phyloP scores from a whole-genome alignment of 2,113 vertebrate species.

The Muntiacus reevesi region DNA sequence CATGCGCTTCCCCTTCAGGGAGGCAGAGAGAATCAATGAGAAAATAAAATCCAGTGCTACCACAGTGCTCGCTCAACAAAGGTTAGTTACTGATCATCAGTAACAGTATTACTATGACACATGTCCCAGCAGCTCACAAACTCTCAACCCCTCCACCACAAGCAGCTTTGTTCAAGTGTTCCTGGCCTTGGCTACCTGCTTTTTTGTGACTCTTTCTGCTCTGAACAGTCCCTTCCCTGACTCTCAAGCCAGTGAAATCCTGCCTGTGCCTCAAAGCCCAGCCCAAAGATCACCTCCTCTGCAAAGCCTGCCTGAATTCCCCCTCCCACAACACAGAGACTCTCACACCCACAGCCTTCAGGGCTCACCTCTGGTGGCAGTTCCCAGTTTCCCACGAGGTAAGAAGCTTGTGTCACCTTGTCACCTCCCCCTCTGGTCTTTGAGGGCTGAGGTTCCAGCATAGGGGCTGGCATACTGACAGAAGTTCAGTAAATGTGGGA shows the following conservation, averaged over 20 bases:
- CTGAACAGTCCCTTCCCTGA: not conserved
- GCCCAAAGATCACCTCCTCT: not conserved
- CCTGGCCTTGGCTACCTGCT: not conserved
- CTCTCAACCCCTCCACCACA: not conserved
- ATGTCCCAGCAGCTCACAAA: fast-evolving
- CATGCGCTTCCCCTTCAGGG: not conserved
- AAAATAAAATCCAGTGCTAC: not conserved
- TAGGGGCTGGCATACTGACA: not conserved
- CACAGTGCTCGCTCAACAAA: fast-evolving
- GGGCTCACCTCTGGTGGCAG: not conserved
- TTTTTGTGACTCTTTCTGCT: not conserved
- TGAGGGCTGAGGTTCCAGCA: not conserved
- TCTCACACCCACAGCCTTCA: not conserved
- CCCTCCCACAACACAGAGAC: not conserved
- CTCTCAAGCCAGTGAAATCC: not conserved
- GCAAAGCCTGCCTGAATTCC: not conserved
- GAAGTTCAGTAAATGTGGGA: not conserved
- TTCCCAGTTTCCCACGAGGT: not conserved
- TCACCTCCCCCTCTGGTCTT: not conserved
- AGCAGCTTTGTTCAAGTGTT: not conserved
- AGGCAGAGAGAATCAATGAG: not conserved
- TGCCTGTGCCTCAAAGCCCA: not conserved
- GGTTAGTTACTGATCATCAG: fast-evolving
- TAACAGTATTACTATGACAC: fast-evolving
- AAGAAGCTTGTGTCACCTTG: not conserved